phyloP scores from a whole-genome alignment of 2,888 invertebrate genomes.

The Trichopoda pennipes region DNA sequence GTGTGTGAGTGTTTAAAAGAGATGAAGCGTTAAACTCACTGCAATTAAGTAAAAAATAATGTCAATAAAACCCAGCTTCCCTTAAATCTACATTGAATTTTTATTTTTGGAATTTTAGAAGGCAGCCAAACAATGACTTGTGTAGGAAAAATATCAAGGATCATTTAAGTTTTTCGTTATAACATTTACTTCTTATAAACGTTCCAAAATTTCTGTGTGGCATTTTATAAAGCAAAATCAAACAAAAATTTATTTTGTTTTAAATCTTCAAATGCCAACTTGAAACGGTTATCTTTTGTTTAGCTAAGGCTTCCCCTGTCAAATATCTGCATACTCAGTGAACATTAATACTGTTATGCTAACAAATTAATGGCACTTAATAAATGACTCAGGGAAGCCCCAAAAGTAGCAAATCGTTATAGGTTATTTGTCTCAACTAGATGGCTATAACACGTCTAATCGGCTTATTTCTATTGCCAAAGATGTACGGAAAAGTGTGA shows the following conservation, averaged over 20 bases:
- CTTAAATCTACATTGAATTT: constrained; percentile 11
- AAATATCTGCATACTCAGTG: constrained; percentile 35
- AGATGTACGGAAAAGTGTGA: constrained; percentile 45
- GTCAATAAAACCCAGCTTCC: constrained; percentile 2
- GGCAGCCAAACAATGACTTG: constrained; percentile 35
- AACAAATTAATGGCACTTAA: constrained; percentile 36
- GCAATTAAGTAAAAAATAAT: constrained; percentile 41
- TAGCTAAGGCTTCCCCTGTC: background rate
- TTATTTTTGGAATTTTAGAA: constrained; percentile 6
- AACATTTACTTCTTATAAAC: background rate
- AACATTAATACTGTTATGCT: constrained; percentile 37
- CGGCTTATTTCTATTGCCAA: constrained; percentile 57
- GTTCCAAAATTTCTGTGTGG: background rate
- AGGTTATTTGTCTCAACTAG: constrained; percentile 40
- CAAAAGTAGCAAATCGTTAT: constrained; percentile 34
- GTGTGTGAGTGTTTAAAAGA: background rate
- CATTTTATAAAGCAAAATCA: background rate
- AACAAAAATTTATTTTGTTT: background rate
- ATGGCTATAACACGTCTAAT: constrained; percentile 56
- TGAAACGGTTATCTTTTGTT: background rate
- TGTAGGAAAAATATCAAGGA: constrained; percentile 25
- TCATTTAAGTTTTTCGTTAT: background rate
- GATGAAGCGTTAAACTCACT: constrained; percentile 36
- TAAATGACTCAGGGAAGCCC: constrained; percentile 42
- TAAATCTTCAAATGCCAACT: background rate